phyloP scores from a whole-genome alignment of 2,888 invertebrate genomes.

The Calliopum simillimum region DNA sequence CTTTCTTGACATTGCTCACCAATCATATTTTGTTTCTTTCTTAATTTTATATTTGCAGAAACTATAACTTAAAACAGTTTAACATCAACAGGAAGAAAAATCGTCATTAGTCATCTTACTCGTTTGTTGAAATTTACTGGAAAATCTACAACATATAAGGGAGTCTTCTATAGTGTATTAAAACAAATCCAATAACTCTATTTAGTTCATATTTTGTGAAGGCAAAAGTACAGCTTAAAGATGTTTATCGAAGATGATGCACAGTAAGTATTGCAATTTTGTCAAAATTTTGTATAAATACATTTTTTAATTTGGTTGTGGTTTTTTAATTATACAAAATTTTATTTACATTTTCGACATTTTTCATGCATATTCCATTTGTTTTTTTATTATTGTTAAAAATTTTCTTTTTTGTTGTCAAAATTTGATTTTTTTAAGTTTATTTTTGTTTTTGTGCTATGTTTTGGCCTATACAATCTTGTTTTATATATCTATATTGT shows the following conservation, averaged over 20 bases:
- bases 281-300: constrained; percentile 25
- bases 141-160: constrained; percentile 23
- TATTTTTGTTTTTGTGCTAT: neutral
- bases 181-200: constrained; percentile 22
- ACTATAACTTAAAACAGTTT: neutral
- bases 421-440: constrained; percentile 6
- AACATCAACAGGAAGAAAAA: too few species aligned
- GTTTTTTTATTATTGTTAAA: neutral
- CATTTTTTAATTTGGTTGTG: neutral
- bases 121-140: constrained; percentile 35
- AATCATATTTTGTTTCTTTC: neutral
- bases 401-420: constrained; percentile 13
- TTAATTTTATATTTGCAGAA: constrained; percentile 6
- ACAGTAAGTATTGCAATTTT: constrained; percentile 53
- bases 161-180: neutral
- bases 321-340: constrained; percentile 14
- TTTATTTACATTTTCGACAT: constrained; percentile 24
- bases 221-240: neutral
- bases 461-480: neutral
- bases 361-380: constrained; percentile 23
- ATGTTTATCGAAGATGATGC: constrained; percentile 62
- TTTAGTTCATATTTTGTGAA: constrained; percentile 39
- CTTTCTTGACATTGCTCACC: too few species aligned
- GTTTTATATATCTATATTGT: neutral
- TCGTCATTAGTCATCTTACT: constrained; percentile 31